A percentile compares a stretch with the other conserved stretches of the same genome.
Conservation (phyloP, 2,113 vertebrate species). For the Monopterus albus region DNA sequence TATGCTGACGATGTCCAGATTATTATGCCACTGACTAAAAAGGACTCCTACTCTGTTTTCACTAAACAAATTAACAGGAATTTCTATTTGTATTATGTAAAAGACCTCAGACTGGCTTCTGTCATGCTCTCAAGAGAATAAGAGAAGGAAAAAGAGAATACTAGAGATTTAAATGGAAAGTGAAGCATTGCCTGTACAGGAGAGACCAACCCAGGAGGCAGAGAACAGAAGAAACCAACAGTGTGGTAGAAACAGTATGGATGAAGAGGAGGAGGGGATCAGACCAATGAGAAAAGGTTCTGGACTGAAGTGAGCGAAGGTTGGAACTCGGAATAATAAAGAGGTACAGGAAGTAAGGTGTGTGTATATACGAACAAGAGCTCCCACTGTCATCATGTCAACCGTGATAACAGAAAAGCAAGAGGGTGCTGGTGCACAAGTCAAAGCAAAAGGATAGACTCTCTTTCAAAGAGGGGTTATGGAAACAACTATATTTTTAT, state of each 20-base stretch:
- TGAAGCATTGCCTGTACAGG: not conserved
- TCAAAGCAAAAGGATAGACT: slow-evolving; percentile 41
- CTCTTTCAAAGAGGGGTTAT: slow-evolving; percentile 38
- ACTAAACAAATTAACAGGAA: no score
- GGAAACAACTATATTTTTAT: slow-evolving; percentile 32
- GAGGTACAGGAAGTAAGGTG: slow-evolving; percentile 22
- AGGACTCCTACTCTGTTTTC: no score
- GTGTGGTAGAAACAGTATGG: not conserved
- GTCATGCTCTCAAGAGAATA: not conserved
- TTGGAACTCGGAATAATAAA: slow-evolving; percentile 46
- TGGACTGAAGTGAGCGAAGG: slow-evolving; percentile 27
- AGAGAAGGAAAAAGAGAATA: not conserved
- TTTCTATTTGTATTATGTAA: not conserved
- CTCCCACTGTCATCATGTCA: slow-evolving; percentile 30
- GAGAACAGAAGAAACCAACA: slow-evolving; percentile 5
- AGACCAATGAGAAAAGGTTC: slow-evolving; percentile 56
- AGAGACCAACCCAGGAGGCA: slow-evolving; percentile 5
- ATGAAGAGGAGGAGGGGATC: slow-evolving; percentile 30
- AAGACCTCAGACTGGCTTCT: not conserved
- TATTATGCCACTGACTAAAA: no score
- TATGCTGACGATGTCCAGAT: no score
- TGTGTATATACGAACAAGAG: slow-evolving; percentile 36
- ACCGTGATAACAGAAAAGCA: slow-evolving; percentile 53
- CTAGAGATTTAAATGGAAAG: slow-evolving; percentile 21
- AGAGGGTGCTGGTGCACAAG: not conserved